Evolutionary conservation across 2,797 vertebrate species (phyloP).

Genomic region (Lacerta viridis): DNA sequence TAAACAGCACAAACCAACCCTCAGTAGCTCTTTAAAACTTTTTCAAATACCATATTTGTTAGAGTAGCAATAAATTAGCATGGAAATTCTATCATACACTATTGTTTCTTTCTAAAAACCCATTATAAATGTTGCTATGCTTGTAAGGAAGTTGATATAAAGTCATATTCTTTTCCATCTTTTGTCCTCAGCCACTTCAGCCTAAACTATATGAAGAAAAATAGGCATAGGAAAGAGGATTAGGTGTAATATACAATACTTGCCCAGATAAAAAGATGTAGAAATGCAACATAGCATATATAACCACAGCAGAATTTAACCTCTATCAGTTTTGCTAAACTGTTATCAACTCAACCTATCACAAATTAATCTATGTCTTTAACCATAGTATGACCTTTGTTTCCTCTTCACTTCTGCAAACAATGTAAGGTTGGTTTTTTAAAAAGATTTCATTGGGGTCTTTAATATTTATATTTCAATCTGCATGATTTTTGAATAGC

Average conservation of each 20-base stretch:
- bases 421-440: not conserved
- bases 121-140: conserved; percentile 39
- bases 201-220: conserved; percentile 48
- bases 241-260: conserved; percentile 3
- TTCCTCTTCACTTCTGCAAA: conserved; percentile 17
- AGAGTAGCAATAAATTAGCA: conserved; percentile 60
- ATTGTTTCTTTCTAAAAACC: conserved; percentile 55
- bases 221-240: conserved; percentile 41
- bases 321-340: conserved; percentile 17
- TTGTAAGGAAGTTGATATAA: conserved; percentile 9
- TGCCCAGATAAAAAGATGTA: not conserved
- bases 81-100: conserved; percentile 46
- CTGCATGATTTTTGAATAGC: rapidly evolving
- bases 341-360: conserved; percentile 8
- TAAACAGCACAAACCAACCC: conserved; percentile 61
- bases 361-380: conserved; percentile 25
- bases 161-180: conserved; percentile 30
- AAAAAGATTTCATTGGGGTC: not conserved
- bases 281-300: conserved; percentile 3
- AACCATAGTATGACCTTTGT: conserved; percentile 28
- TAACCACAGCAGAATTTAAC: not conserved
- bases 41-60: conserved; percentile 39
- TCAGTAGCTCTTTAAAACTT: conserved; percentile 49
- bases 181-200: conserved; percentile 52
- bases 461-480: not conserved